These are phyloP conservation scores for Zalophus californianus DNA, from an alignment of 2,797 vertebrate species.

Conservation along the genomic window DNA sequence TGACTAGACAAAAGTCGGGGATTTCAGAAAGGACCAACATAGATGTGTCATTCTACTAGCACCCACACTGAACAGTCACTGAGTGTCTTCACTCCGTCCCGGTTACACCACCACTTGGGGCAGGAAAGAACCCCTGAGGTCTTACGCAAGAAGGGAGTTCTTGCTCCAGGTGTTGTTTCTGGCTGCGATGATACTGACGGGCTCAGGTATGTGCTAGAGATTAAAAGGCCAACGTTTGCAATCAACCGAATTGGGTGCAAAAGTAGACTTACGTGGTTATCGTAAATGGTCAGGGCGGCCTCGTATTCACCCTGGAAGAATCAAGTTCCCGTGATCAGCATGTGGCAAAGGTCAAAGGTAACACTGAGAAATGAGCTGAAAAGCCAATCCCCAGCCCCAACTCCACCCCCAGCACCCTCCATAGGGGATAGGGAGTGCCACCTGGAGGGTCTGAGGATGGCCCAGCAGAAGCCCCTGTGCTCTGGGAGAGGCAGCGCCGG, in stretches of 20 bases:
- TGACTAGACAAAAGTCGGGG: not conserved
- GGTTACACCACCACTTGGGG: accelerated
- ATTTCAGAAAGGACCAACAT: too few relatives aligned
- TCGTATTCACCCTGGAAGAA: conserved; percentile 94
- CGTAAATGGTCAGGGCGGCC: conserved; percentile 93
- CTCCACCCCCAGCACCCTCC: accelerated
- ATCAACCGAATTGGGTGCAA: accelerated
- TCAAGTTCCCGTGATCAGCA: accelerated
- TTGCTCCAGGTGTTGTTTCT: not conserved
- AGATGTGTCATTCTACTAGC: accelerated
- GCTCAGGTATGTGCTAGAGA: not conserved
- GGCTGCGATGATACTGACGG: accelerated
- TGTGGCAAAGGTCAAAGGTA: accelerated
- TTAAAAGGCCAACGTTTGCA: accelerated
- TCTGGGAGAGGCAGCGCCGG: accelerated
- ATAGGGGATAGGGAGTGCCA: accelerated
- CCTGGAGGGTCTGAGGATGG: accelerated
- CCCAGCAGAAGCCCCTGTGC: accelerated
- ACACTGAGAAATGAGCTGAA: accelerated
- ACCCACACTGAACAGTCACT: accelerated
- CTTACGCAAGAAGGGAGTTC: accelerated
- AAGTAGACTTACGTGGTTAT: conserved; percentile 91
- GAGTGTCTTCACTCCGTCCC: accelerated
- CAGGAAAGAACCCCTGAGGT: accelerated
- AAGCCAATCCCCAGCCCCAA: accelerated